Evolutionary conservation across 2,113 vertebrate species (phyloP).

Genomic region (Eupsittula cactorum): DNA sequence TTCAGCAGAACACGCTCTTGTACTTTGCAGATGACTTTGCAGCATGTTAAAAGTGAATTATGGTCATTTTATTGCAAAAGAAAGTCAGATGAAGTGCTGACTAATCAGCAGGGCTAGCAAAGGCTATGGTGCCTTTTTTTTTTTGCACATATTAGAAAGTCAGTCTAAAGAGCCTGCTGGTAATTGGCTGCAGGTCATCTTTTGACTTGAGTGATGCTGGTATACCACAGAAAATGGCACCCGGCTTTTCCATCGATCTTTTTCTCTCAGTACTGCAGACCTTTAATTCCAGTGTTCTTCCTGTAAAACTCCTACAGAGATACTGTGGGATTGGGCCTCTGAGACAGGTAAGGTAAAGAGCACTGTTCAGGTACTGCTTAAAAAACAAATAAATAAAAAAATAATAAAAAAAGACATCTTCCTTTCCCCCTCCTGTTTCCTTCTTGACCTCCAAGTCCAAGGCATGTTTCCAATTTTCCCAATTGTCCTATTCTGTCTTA

Average conservation of each 20-base stretch:
- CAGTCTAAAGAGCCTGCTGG: not conserved
- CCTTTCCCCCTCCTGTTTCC: not conserved
- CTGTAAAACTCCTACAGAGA: not conserved
- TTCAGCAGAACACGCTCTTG: not conserved
- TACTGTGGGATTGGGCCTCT: not conserved
- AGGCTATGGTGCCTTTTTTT: not conserved
- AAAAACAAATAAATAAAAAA: not conserved
- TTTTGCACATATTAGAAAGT: not conserved
- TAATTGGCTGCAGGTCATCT: accelerated
- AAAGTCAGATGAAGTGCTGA: conserved; percentile 6
- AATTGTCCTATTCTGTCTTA: not conserved
- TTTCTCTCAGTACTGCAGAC: not conserved
- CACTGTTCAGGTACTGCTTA: not conserved
- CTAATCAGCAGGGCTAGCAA: not conserved
- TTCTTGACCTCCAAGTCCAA: not conserved
- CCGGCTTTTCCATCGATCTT: not conserved
- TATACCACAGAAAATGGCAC: not conserved
- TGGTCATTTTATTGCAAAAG: not conserved
- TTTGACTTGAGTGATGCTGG: not conserved
- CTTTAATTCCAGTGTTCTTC: not conserved
- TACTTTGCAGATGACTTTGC: conserved; percentile 41
- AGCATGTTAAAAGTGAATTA: conserved; percentile 41
- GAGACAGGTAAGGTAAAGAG: not conserved
- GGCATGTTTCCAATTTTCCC: accelerated
- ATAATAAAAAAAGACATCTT: not conserved